These are phyloP conservation scores for Brachycybe producta DNA, from an alignment of 2,888 invertebrate genomes.

Conservation along the genomic window DNA sequence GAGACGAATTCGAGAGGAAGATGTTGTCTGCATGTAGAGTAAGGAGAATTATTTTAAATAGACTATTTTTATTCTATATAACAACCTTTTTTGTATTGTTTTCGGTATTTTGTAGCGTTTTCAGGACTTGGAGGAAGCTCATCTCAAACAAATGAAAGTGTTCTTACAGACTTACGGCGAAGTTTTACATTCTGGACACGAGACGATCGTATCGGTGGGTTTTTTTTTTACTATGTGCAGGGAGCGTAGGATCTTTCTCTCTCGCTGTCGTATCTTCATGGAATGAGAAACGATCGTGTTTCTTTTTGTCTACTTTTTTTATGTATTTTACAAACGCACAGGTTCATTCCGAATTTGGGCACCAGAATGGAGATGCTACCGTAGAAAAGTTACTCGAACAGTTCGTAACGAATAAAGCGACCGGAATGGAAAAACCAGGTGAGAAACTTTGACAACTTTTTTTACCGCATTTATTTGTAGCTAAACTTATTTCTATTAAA, in stretches of 20 bases:
- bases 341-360: conserved; percentile 86
- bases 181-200: conserved; percentile 75
- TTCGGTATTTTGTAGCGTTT: conserved; percentile 50
- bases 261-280: too few relatives aligned
- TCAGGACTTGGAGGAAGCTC: conserved; percentile 86
- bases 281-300: too few relatives aligned
- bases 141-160: conserved; percentile 87
- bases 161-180: conserved; percentile 81
- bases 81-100: neutral
- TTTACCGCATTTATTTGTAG: neutral
- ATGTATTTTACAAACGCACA: too few relatives aligned
- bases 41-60: conserved; percentile 26
- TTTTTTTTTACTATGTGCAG: conserved; percentile 4
- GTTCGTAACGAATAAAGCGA: conserved; percentile 82
- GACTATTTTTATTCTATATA: neutral
- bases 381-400: conserved; percentile 83
- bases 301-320: neutral
- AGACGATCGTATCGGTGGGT: conserved; percentile 64
- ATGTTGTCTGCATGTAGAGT: conserved; percentile 84
- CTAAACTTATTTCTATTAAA: too few relatives aligned
- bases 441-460: conserved; percentile 28
- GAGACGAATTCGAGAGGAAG: conserved; percentile 89
- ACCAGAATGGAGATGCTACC: conserved; percentile 79
- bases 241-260: neutral
- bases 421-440: conserved; percentile 87